Percentiles rank a stretch among this genome's conserved stretches.
Conservation (phyloP, 1,140 invertebrate species). For the Tetramorium simillimum region DNA sequence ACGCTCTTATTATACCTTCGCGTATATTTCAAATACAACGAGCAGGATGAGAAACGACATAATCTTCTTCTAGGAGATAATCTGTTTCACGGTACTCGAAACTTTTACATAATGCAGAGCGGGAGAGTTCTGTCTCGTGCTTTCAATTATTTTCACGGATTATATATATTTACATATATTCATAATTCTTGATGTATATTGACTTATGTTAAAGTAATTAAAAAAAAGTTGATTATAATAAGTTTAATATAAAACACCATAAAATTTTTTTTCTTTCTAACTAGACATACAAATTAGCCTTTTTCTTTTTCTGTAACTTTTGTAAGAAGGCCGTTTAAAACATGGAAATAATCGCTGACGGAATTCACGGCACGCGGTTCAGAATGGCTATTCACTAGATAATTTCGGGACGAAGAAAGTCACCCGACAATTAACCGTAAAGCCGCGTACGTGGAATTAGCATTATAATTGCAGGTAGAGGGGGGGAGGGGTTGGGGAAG, state of each 20-base stretch:
- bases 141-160: background rate
- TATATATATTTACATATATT: background rate
- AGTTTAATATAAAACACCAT: background rate
- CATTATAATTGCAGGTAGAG: slow-evolving; percentile 72
- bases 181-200: background rate
- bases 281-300: background rate
- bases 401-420: slow-evolving; percentile 62
- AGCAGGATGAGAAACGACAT: background rate
- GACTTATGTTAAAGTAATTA: background rate
- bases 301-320: background rate
- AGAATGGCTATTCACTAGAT: background rate
- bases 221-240: background rate
- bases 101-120: slow-evolving; percentile 10
- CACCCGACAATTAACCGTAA: slow-evolving; percentile 66
- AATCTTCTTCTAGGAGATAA: slow-evolving; percentile 26
- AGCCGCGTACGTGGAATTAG: slow-evolving; percentile 71
- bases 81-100: background rate
- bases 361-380: slow-evolving; percentile 21
- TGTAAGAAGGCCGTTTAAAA: background rate
- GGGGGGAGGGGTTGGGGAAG: slow-evolving; percentile 17
- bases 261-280: background rate
- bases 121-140: background rate
- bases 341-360: background rate
- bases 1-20: slow-evolving; percentile 17
- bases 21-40: slow-evolving; percentile 32